These are phyloP conservation scores for Drosophila basisetae DNA, from an alignment of 2,888 invertebrate genomes.

Conservation along the genomic window DNA sequence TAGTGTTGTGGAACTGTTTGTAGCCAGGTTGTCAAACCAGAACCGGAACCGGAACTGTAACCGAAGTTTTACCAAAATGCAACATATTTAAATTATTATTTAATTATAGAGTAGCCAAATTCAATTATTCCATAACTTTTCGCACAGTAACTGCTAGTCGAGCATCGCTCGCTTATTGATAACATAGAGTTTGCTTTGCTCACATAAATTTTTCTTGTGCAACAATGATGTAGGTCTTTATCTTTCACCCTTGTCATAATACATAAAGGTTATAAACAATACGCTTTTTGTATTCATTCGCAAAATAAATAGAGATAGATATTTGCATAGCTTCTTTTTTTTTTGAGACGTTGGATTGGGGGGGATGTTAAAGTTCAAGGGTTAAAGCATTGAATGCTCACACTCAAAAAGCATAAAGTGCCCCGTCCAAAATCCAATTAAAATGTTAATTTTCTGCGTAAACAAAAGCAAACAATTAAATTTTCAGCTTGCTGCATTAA, in stretches of 20 bases:
- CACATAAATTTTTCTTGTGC: background rate
- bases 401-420: slow-evolving; percentile 26
- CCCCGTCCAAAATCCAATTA: slow-evolving; percentile 60
- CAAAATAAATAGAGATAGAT: slow-evolving; percentile 35
- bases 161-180: too few species aligned
- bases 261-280: slow-evolving; percentile 44
- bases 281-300: background rate
- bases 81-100: too few species aligned
- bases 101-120: too few species aligned
- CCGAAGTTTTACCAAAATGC: too few species aligned
- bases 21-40: too few species aligned
- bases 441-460: slow-evolving; percentile 68
- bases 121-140: too few species aligned
- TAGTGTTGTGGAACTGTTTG: too few species aligned
- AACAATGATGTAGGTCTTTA: slow-evolving; percentile 26
- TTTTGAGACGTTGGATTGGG: background rate
- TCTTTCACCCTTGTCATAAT: slow-evolving; percentile 27
- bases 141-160: too few species aligned
- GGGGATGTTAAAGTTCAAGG: background rate
- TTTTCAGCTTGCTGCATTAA: slow-evolving; percentile 51
- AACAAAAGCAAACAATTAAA: slow-evolving; percentile 60
- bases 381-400: slow-evolving; percentile 10
- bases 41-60: too few species aligned
- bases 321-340: background rate
- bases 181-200: too few species aligned